Evolutionary conservation across 2,113 vertebrate genomes (phyloP), one percentile per base, ranked within the genome.

Genomic region (Coregonus clupeaformis): DNA sequence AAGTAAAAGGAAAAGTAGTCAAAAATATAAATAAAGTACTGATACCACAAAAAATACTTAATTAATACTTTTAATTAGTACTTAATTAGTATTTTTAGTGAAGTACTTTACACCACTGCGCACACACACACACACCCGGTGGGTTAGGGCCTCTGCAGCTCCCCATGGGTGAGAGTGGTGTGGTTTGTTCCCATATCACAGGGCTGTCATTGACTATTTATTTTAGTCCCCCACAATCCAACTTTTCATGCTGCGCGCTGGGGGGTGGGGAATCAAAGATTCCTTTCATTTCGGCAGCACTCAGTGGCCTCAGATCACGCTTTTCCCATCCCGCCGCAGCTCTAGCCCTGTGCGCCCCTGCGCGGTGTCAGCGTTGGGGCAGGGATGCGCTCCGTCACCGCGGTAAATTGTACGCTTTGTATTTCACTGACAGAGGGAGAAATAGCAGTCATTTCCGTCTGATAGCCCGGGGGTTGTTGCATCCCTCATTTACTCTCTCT

Each of bases 161-260:
- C 49, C 49, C 49, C 16, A 42, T 69, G 42, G 45, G 42, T 69
- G 45, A 68, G 49, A 70, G 62, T 75, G 78, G 62, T 45, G 71
- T 71, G 89, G 87, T 87, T 82, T 91, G 79, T 85, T 86, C 57
- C 30, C 59, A 73, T 85, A 81, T 85, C 82, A 96, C 95, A 97
- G 94, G 91, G 91, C 88, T 85, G 84, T 92, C 94, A 95, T 95
- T 96, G 94, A 95, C 94, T 92, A 95, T 88, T 96, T 97, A 94
- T 96, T 92, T 94, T 92, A 90, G 90, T 88, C 80, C 36, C 24
- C 27, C 85, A 96, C 93, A 96, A 95, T 91, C 89, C 92, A 92
- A 91, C 93, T 80, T 88, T 92, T 96, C 93, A 95, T 94, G 90
- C 77, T 69, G 75, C 80, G 65, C 76, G 68, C 45, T 69, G 68